These are phyloP conservation scores for Doryteuthis pealeii DNA, from an alignment of 1,140 invertebrate genomes.

Conservation along the genomic window DNA sequence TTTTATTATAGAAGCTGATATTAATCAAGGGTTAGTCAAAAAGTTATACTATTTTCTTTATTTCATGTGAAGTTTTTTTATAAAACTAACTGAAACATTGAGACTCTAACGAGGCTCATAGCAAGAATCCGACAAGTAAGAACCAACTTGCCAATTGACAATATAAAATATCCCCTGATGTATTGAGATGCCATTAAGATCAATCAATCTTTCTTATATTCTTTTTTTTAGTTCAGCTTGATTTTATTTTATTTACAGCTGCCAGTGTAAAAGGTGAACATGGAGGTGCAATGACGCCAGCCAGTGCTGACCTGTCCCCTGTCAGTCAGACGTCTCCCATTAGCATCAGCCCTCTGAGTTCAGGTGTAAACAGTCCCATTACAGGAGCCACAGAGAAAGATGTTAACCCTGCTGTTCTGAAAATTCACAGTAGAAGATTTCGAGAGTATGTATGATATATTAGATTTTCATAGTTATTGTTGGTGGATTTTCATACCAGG, in stretches of 20 bases:
- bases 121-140: too few relatives aligned
- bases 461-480: not conserved
- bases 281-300: conserved; percentile 36
- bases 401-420: conserved; percentile 39
- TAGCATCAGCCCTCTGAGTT: conserved; percentile 54
- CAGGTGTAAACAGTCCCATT: conserved; percentile 52
- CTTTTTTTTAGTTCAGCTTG: too few relatives aligned
- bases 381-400: conserved; percentile 41
- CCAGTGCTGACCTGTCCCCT: conserved; percentile 55
- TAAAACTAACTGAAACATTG: too few relatives aligned
- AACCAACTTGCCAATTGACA: too few relatives aligned
- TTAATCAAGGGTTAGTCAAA: too few relatives aligned
- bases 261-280: conserved; percentile 44
- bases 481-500: conserved; percentile 1
- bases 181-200: too few relatives aligned
- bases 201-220: too few relatives aligned
- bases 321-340: conserved; percentile 58
- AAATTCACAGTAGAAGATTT: conserved; percentile 58
- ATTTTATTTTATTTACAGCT: conserved; percentile 22
- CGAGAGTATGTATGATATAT: conserved; percentile 52
- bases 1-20: too few relatives aligned
- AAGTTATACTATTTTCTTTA: too few relatives aligned
- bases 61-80: too few relatives aligned
- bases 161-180: too few relatives aligned
- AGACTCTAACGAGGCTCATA: too few relatives aligned